Conservation (phyloP, 2,113 vertebrate genomes). For the Onychostruthus taczanowskii region DNA sequence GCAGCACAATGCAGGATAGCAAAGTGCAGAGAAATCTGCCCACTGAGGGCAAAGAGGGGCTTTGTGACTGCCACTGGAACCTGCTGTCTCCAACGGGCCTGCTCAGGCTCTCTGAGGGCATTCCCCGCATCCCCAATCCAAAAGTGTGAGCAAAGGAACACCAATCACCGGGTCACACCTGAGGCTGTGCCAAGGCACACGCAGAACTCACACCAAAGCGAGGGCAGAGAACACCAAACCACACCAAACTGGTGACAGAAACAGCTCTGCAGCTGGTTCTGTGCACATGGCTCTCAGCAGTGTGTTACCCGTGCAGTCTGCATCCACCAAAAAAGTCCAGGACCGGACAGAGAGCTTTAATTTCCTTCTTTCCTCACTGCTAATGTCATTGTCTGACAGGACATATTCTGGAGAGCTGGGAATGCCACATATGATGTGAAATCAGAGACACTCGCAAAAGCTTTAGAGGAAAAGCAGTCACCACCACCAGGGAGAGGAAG, state of each 20-base stretch:
- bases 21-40: not conserved
- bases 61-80: not conserved
- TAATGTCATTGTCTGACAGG: not conserved
- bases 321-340: too few relatives aligned
- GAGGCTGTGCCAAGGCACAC: not conserved
- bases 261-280: not conserved
- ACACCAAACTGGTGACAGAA: not conserved
- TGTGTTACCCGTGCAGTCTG: fast-evolving
- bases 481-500: fast-evolving
- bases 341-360: not conserved
- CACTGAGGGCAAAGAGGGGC: not conserved
- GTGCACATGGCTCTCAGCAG: fast-evolving
- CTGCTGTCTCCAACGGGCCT: fast-evolving
- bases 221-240: not conserved
- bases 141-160: not conserved
- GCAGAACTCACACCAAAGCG: not conserved
- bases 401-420: not conserved
- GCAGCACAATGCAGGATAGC: not conserved
- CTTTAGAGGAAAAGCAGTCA: not conserved
- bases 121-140: too few relatives aligned
- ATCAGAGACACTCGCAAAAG: not conserved
- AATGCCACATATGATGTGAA: not conserved
- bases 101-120: too few relatives aligned
- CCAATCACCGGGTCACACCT: not conserved
- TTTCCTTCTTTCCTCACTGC: not conserved